Percentiles rank a stretch among this genome's conserved stretches.
Evolutionary conservation across 2,797 vertebrate species (phyloP).

Genomic region (Saguinus oedipus): DNA sequence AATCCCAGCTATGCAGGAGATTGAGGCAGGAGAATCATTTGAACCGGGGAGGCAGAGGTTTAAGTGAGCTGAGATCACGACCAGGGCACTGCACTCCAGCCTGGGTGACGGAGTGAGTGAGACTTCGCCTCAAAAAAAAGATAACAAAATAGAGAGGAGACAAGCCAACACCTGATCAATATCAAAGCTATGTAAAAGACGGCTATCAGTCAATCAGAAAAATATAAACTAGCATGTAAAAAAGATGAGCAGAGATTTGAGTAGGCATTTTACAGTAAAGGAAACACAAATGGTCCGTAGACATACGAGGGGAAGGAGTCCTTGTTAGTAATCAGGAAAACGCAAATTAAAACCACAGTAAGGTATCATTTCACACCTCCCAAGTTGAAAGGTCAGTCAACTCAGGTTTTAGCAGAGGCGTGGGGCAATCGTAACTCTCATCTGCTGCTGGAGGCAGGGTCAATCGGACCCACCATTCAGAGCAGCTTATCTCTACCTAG

Average conservation of each 20-base stretch:
- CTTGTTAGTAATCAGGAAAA: neutral
- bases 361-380: neutral
- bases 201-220: neutral
- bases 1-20: no score
- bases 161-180: neutral
- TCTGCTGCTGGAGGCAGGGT: neutral
- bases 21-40: no score
- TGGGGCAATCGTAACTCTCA: neutral
- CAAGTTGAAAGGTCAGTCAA: constrained; percentile 12
- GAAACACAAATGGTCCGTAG: neutral
- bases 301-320: neutral
- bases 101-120: no score
- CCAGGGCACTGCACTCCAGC: no score
- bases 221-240: neutral
- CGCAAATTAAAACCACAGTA: neutral
- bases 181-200: neutral
- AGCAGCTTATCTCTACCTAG: neutral
- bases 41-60: no score
- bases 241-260: neutral
- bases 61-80: no score
- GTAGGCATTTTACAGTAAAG: neutral
- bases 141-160: neutral
- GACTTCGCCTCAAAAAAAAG: neutral
- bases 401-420: neutral
- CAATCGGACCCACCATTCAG: neutral